Evolutionary conservation across 2,888 invertebrate genomes (phyloP).

Genomic region (Malacosoma neustria): DNA sequence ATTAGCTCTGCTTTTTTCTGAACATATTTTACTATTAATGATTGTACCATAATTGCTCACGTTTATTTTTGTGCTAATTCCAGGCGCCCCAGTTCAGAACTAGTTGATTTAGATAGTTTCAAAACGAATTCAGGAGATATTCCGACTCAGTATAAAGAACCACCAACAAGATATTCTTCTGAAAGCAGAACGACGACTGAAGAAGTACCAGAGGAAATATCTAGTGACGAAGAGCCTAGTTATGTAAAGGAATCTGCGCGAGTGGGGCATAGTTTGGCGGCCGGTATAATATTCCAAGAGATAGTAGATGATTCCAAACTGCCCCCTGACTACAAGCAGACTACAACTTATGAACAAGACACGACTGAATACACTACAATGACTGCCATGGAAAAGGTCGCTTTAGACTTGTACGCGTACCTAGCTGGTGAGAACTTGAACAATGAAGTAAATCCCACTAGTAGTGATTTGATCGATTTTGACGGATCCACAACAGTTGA

Average conservation of each 20-base stretch:
- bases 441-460: constrained; percentile 66
- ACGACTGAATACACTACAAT: constrained; percentile 78
- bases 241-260: constrained; percentile 44
- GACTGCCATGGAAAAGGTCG: constrained; percentile 86
- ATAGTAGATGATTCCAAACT: constrained; percentile 57
- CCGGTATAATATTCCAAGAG: constrained; percentile 53
- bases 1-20: background rate
- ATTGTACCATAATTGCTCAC: constrained; percentile 1
- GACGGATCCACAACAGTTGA: constrained; percentile 54
- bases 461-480: constrained; percentile 34
- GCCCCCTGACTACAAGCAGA: constrained; percentile 52
- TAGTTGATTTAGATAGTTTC: constrained; percentile 88
- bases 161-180: constrained; percentile 55
- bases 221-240: constrained; percentile 35
- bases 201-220: constrained; percentile 68
- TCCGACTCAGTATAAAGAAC: constrained; percentile 69
- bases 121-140: constrained; percentile 80
- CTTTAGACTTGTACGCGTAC: constrained; percentile 87
- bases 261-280: constrained; percentile 55
- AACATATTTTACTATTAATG: constrained; percentile 2
- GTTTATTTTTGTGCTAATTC: constrained; percentile 16
- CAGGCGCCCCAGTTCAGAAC: constrained; percentile 84
- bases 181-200: constrained; percentile 65
- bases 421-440: constrained; percentile 79
- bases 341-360: constrained; percentile 55